Base-by-base conservation (phyloP, 2,113 vertebrate species). In the Urocolius indicus region DNA sequence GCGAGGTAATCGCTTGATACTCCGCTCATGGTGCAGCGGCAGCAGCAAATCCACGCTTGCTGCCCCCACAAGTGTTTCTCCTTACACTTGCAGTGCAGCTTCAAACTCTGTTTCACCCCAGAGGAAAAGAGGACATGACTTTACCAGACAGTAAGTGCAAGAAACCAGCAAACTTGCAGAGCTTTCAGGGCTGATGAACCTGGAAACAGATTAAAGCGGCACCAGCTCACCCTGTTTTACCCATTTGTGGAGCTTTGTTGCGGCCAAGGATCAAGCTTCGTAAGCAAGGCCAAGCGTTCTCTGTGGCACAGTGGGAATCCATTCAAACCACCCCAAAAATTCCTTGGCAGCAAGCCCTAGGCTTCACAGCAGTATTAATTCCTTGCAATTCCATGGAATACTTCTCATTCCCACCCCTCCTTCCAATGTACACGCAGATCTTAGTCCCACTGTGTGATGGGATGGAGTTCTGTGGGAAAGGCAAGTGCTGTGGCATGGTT, bases 301-400 rank as follows among this genome's bases (percentile, higher is more conserved):
- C 85, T 34, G 52, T 75, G 77, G 85, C 85, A 79, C 32, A 57
- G 85, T 57, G 59, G 89, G 92, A 92, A 87, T 49, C 16, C 29
- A 65, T 87, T 90, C 94, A 92, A 95, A 94, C 83, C 78, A 45
- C 83, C 83, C 83, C 89, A 68, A 81, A 71, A 78, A 82, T 90
- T 74, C 93, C 87, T 78, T 90, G 93, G 93, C 93, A 46, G 54
- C 16, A 2, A 57, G 38, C 75, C 74, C 65, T 8, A 26, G 61
- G 4, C 66, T 85, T 65, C 65, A 18, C 2, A 4, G 87, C 79
- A 29, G 34, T 4, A 10, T 55, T 73, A 52, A 80, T 43, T 54
- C 68, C 27, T 48, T 0, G 5, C 11, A 0, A 46, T 93, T 88
- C 75, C 83, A 84, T 26, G 10, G 46, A 72, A 55, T 21, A 2